Evolutionary conservation across 2,888 invertebrate genomes (phyloP).

Genomic region (Parascotia fuliginaria): DNA sequence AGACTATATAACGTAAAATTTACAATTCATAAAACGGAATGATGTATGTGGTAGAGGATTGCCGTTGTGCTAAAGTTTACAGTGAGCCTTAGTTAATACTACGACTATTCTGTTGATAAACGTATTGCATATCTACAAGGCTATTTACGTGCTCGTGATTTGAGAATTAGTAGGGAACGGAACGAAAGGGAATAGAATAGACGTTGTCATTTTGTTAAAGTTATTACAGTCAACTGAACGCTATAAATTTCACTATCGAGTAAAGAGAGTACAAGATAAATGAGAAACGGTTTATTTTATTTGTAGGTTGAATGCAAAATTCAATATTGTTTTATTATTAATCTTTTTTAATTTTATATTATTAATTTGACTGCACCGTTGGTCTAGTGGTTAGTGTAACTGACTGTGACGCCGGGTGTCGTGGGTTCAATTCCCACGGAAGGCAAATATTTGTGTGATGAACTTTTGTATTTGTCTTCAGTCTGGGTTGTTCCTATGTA

Average conservation of each 20-base stretch:
- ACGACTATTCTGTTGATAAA: slow-evolving; percentile 34
- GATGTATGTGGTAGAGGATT: slow-evolving; percentile 72
- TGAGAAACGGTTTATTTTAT: neutral
- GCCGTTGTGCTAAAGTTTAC: slow-evolving; percentile 51
- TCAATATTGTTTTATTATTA: neutral
- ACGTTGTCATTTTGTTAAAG: neutral
- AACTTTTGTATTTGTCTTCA: too few species aligned
- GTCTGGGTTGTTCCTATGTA: too few species aligned
- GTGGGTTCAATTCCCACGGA: too few species aligned
- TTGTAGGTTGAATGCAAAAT: neutral
- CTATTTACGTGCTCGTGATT: slow-evolving; percentile 14
- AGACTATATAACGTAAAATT: slow-evolving; percentile 83
- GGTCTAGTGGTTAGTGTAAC: too few species aligned
- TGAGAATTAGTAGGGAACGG: slow-evolving; percentile 3
- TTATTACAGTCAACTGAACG: neutral
- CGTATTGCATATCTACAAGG: slow-evolving; percentile 18
- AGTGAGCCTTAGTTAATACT: slow-evolving; percentile 34
- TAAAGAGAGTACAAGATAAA: neutral
- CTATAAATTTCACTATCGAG: neutral
- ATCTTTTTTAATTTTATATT: neutral
- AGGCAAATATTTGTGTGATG: too few species aligned
- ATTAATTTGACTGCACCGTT: too few species aligned
- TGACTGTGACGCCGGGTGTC: too few species aligned
- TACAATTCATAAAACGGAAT: slow-evolving; percentile 84
- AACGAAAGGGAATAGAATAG: neutral